Conservation (phyloP, 1,140 invertebrate genomes). For the Odontomachus brunneus region DNA sequence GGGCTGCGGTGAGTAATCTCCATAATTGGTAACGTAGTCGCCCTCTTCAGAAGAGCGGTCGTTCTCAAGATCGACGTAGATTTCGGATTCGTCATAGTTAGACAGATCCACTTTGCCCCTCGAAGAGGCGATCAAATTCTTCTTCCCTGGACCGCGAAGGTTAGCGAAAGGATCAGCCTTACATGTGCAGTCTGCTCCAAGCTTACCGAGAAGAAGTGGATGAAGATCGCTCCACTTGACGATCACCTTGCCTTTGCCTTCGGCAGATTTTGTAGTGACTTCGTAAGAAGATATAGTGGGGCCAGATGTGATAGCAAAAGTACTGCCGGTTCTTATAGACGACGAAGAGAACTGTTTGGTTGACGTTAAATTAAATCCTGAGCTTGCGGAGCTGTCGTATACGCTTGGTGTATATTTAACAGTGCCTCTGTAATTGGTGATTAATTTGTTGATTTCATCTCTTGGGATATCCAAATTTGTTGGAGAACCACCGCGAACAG, state of each 20-base stretch:
- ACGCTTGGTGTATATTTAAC: constrained; percentile 76
- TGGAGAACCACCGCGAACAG: constrained; percentile 51
- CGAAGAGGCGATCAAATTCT: constrained; percentile 78
- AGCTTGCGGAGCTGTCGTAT: constrained; percentile 54
- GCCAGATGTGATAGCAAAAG: constrained; percentile 5
- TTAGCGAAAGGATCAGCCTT: constrained; percentile 87
- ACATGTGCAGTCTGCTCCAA: constrained; percentile 91
- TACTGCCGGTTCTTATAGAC: constrained; percentile 66
- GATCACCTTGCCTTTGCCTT: constrained; percentile 86
- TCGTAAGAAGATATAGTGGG: constrained; percentile 56
- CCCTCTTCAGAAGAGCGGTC: constrained; percentile 65
- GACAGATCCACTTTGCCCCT: constrained; percentile 80
- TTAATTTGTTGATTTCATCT: constrained; percentile 66
- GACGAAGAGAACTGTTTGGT: constrained; percentile 2
- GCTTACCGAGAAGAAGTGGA: constrained; percentile 89
- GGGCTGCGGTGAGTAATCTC: not conserved
- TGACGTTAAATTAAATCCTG: constrained; percentile 17
- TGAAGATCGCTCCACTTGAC: constrained; percentile 89
- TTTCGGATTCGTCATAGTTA: constrained; percentile 83
- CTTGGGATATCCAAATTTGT: constrained; percentile 59
- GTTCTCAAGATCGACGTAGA: constrained; percentile 82
- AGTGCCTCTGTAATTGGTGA: constrained; percentile 75
- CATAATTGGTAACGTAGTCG: constrained; percentile 38
- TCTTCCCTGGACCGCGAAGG: constrained; percentile 76
- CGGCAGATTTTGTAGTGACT: constrained; percentile 62